Evolutionary conservation across 2,113 vertebrate genomes (phyloP).

Genomic region (Etia nguti): DNA sequence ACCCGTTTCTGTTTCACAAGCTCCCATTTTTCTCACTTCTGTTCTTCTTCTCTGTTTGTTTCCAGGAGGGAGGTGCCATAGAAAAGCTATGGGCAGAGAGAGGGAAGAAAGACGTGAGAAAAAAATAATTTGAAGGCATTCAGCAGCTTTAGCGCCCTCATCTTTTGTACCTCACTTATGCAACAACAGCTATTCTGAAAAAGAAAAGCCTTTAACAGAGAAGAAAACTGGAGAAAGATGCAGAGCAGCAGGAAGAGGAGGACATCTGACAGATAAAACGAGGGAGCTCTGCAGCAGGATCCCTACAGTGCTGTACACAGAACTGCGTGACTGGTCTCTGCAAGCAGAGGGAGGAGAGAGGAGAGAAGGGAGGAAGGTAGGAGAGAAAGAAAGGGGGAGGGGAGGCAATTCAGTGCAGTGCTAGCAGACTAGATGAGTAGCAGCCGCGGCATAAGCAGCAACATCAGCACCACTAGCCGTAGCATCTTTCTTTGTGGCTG

Average conservation of each 20-base stretch:
- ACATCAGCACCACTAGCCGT: constrained; percentile 64
- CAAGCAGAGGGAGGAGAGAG: constrained; percentile 45
- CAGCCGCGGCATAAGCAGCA: constrained; percentile 60
- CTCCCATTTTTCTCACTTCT: background rate
- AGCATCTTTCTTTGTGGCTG: constrained; percentile 61
- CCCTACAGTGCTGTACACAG: constrained; percentile 49
- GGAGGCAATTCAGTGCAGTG: constrained; percentile 58
- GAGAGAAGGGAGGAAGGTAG: constrained; percentile 38
- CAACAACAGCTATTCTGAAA: background rate
- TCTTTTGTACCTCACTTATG: background rate
- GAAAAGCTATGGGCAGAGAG: constrained; percentile 17
- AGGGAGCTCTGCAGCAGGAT: constrained; percentile 65
- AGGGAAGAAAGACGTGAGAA: background rate
- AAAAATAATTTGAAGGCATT: constrained; percentile 15
- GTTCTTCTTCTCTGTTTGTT: constrained; percentile 14
- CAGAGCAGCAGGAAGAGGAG: background rate
- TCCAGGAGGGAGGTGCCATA: constrained; percentile 40
- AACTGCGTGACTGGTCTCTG: constrained; percentile 71
- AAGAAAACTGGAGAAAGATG: background rate
- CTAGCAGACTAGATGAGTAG: constrained; percentile 64
- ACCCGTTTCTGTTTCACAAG: background rate
- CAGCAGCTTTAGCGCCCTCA: constrained; percentile 3
- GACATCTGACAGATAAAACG: constrained; percentile 34
- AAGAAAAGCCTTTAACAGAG: background rate
- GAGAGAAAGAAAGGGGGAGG: constrained; percentile 42